These are phyloP conservation scores for Pachyramphus minor DNA, from an alignment of 2,113 vertebrate genomes.

Conservation along the genomic window DNA sequence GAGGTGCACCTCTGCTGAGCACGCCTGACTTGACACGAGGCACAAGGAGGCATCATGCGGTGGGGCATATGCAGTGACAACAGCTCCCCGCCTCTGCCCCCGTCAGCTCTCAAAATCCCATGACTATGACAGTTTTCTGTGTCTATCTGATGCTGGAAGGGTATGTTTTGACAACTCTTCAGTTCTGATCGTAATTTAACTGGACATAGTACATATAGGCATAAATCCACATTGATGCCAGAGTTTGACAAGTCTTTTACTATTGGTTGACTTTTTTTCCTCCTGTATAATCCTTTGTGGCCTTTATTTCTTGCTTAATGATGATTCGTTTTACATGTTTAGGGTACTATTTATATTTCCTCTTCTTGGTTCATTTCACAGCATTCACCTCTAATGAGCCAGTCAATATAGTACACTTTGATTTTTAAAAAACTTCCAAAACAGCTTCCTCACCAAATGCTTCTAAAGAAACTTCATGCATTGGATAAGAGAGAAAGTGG, in stretches of 20 bases:
- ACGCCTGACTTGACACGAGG: rapidly evolving
- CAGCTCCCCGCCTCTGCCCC: neutral
- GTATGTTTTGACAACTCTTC: neutral
- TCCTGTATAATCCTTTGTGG: neutral
- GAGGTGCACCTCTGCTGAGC: neutral
- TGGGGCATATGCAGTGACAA: neutral
- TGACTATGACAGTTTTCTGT: neutral
- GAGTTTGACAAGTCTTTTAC: neutral
- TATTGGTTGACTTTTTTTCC: neutral
- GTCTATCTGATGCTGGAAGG: neutral
- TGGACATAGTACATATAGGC: neutral
- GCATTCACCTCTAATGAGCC: conserved; percentile 25
- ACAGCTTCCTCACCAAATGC: neutral
- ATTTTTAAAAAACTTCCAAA: conserved; percentile 13
- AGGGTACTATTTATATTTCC: conserved; percentile 1
- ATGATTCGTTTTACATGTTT: conserved; percentile 2
- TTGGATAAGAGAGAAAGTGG: neutral
- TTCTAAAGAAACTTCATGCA: neutral
- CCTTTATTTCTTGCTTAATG: neutral
- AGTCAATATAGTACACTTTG: neutral
- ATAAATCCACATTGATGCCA: neutral
- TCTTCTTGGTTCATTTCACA: conserved; percentile 16
- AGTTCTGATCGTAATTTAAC: conserved; percentile 10
- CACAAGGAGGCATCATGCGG: neutral
- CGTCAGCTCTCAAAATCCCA: neutral